phyloP scores from a whole-genome alignment of 2,797 vertebrate genomes.

The Enteromius argenteus region DNA sequence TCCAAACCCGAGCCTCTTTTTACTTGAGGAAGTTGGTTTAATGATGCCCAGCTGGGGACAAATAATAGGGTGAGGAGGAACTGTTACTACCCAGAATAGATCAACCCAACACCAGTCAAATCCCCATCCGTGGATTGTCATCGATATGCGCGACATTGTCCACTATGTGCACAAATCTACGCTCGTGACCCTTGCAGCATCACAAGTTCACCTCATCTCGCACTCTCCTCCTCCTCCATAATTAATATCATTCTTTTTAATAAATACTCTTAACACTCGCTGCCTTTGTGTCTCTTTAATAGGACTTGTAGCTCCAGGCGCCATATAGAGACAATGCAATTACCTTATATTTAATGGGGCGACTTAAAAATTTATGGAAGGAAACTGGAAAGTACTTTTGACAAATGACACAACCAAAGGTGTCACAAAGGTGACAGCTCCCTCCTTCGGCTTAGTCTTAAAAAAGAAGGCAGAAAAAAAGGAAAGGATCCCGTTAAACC shows the following conservation, averaged over 20 bases:
- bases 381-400: constrained; percentile 65
- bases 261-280: constrained; percentile 77
- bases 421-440: constrained; percentile 39
- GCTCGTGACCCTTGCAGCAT: neutral
- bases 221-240: constrained; percentile 72
- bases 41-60: constrained; percentile 40
- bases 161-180: neutral
- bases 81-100: constrained; percentile 28
- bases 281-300: constrained; percentile 76
- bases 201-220: constrained; percentile 64
- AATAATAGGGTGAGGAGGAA: constrained; percentile 41
- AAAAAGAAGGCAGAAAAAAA: constrained; percentile 22
- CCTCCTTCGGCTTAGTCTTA: constrained; percentile 17
- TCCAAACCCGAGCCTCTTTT: constrained; percentile 28
- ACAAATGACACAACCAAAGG: constrained; percentile 50
- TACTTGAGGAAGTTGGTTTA: constrained; percentile 28
- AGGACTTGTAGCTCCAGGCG: constrained; percentile 79
- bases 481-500: constrained; percentile 28
- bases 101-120: neutral
- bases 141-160: neutral
- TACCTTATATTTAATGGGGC: constrained; percentile 77
- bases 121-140: neutral
- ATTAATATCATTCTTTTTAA: constrained; percentile 80
- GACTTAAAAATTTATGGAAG: constrained; percentile 69
- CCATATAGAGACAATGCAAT: constrained; percentile 83